These are phyloP conservation scores for Scaptomyza cyrtandrae DNA, from an alignment of 2,888 invertebrate genomes.

Conservation along the genomic window DNA sequence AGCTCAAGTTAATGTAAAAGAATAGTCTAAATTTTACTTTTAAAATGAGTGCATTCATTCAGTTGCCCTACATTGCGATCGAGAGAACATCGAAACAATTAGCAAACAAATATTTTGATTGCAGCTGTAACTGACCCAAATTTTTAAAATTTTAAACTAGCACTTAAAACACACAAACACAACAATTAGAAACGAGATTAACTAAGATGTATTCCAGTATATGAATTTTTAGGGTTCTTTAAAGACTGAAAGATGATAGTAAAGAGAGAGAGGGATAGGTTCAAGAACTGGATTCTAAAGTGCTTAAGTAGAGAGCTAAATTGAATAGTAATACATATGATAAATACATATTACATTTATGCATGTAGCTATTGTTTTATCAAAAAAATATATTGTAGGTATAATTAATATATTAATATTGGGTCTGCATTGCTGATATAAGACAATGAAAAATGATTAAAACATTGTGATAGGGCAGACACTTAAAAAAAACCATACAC, in stretches of 20 bases:
- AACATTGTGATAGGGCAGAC: conserved; percentile 67
- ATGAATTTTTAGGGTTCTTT: conserved; percentile 62
- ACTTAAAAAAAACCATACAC: conserved; percentile 51
- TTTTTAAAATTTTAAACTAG: conserved; percentile 52
- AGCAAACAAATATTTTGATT: conserved; percentile 1
- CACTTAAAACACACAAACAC: conserved; percentile 32
- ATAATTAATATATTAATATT: conserved; percentile 30
- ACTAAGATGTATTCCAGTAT: conserved; percentile 50
- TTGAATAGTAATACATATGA: conserved; percentile 20
- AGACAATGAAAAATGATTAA: conserved; percentile 56
- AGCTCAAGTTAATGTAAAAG: neutral
- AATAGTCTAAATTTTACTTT: neutral
- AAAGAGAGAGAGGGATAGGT: conserved; percentile 11
- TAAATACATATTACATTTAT: conserved; percentile 38
- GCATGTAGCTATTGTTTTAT: conserved; percentile 70
- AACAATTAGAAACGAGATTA: conserved; percentile 29
- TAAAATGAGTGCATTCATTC: conserved; percentile 16
- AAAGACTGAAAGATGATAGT: conserved; percentile 62
- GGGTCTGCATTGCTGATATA: conserved; percentile 39
- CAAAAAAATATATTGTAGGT: conserved; percentile 36
- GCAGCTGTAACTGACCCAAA: conserved; percentile 43
- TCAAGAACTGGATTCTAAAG: conserved; percentile 56
- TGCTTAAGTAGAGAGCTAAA: conserved; percentile 41
- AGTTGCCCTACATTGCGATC: too few relatives aligned
- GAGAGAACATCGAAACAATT: conserved; percentile 60